Base-by-base conservation (phyloP, 1,140 invertebrate species). In the Eurytemora carolleeae region DNA sequence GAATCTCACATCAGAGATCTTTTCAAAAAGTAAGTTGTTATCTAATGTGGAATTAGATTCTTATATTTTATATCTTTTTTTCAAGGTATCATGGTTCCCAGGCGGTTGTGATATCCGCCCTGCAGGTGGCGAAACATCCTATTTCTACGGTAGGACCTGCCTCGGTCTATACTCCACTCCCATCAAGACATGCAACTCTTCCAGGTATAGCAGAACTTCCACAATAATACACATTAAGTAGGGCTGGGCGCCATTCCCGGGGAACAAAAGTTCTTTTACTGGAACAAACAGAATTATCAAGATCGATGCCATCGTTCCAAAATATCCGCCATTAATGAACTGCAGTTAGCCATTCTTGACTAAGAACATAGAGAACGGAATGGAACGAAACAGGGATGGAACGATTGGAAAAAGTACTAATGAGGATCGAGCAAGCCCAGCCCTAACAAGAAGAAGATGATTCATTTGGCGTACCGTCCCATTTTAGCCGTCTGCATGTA, bases 121-220 rank as follows among this genome's bases (percentile, higher is more conserved):
- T 92, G 57, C 86, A 92, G 78, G 86, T 91, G 59, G 87, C 91
- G 71, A 90, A 90, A 73, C 83, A 90, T 78, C 87, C 87, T 63
- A 81, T 90, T 63, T 84, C 82, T 54, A 87, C 85, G 57, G 86
- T 86, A 23, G 86, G 86, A 57, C 86, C 86, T 15, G 17, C 63
- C 7, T 25, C 63, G n/a, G 63, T 63, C 16, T 31, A 65, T 65
- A 67, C 81, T 66, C 81, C 81, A 1, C 81, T 81, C 12, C 75
- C 76, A 1, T 73, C 76, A 44, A 73, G 77, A 61, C 76, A 77
- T 55, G 73, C 75, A 62, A 75, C 74, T 57, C 58, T 65, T 19
- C 63, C 66, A 63, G 66, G 67, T 63, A 63, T 65, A 57, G 63
- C 65, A n/a, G n/a, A 16, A 17, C 17, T 52, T 52, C 17, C 17